Evolutionary conservation across 2,113 vertebrate genomes (phyloP), one percentile per base, ranked within the genome.

Genomic region (Oenanthe oenanthe): DNA sequence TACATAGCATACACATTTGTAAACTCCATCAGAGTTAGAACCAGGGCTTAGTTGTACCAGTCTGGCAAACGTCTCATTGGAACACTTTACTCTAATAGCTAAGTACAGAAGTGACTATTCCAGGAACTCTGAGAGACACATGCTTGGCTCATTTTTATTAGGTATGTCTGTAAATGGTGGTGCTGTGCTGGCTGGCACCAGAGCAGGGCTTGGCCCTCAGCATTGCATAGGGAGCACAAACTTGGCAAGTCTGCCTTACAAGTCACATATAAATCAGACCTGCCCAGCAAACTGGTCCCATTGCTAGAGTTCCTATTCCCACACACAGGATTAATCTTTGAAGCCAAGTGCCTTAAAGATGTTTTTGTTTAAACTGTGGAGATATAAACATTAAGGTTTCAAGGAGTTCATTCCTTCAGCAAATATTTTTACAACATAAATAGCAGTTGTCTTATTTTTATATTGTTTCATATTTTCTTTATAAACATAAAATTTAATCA

Each of bases 361-460:
- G 62, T 94, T 95, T 94, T 94, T 93, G 62, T 92, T 94, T 90
- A 88, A 94, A 85, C 31, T 48, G 31, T 65, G 25, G 45, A 0
- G 5, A 65, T 75, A 20, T 79, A 95, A 94, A 92, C 50, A 73
- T 83, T 70, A 82, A 68, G 28, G 36, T 88, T 89, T 93, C 62
- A 79, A 85, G 78, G 54, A 88, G 71, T 79, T 92, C 79, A 90
- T 92, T 94, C 58, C 54, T 93, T 94, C 38, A 88, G 42, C 36
- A 96, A 88, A 82, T 90, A 85, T 92, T 95, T 96, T 85, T 76
- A 79, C n/a, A 76, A 92, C 36, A 65, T 10, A 79, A 93, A 53
- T 85, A 87, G 34, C 29, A 47, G 28, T 74, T 67, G 6, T 61
- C 5, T 4, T 54, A 60, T 91, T 96, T 93, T 88, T 85, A 50